These are phyloP conservation scores for Apotomis turbidana DNA, from an alignment of 2,888 invertebrate species.

Conservation along the genomic window DNA sequence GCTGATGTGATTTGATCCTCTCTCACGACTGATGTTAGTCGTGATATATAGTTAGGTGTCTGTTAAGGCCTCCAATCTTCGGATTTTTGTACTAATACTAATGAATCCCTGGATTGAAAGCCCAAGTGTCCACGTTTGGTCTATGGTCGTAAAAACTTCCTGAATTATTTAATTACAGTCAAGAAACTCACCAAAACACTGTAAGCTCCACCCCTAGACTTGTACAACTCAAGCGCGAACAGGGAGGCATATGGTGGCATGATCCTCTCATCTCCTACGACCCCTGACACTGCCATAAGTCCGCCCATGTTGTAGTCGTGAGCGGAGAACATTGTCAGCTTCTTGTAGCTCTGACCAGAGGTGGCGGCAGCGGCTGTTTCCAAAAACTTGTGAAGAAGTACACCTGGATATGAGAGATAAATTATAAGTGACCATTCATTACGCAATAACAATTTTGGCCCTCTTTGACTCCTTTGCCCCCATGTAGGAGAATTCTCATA, in stretches of 20 bases:
- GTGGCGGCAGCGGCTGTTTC: constrained; percentile 62
- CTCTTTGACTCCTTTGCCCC: too few species aligned
- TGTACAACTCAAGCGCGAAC: constrained; percentile 69
- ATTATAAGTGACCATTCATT: too few species aligned
- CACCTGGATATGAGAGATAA: constrained; percentile 55
- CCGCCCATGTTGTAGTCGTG: constrained; percentile 78
- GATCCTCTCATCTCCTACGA: constrained; percentile 52
- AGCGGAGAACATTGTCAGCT: constrained; percentile 64
- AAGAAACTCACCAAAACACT: constrained; percentile 65
- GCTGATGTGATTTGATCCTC: too few species aligned
- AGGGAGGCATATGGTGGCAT: constrained; percentile 73
- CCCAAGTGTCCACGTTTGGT: too few species aligned
- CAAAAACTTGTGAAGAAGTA: constrained; percentile 66
- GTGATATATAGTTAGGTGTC: too few species aligned
- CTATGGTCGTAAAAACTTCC: too few species aligned
- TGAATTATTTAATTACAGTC: neutral
- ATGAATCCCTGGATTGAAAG: too few species aligned
- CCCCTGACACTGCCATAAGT: constrained; percentile 67
- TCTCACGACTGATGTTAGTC: too few species aligned
- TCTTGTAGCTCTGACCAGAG: constrained; percentile 54
- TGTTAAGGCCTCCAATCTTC: too few species aligned
- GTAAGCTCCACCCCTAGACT: constrained; percentile 56
- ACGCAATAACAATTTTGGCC: too few species aligned
- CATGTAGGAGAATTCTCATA: too few species aligned
- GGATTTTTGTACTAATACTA: too few species aligned